These are phyloP conservation scores for Dione vanillae DNA, from an alignment of 2,888 invertebrate species.

Conservation along the genomic window DNA sequence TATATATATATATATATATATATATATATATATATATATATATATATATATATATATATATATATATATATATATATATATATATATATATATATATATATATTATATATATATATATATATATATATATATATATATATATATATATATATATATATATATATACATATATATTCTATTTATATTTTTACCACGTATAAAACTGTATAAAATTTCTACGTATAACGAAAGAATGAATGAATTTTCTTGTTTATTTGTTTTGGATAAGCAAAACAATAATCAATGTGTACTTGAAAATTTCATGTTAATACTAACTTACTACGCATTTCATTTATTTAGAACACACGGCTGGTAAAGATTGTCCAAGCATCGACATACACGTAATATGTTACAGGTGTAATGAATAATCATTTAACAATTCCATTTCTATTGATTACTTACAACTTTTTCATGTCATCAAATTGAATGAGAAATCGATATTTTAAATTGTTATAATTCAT, in stretches of 20 bases:
- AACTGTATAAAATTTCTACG: too few species aligned
- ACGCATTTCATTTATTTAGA: constrained; percentile 7
- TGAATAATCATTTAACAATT: background rate
- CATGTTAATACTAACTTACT: constrained; percentile 4
- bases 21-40: background rate
- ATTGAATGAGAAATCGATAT: constrained; percentile 1
- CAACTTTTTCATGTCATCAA: background rate
- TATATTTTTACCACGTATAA: too few species aligned
- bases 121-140: background rate
- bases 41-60: background rate
- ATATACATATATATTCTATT: background rate
- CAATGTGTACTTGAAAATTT: background rate
- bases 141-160: background rate
- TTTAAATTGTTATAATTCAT: too few species aligned
- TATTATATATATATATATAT: background rate
- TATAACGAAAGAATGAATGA: too few species aligned
- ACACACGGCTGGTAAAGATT: constrained; percentile 4
- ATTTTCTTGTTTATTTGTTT: background rate
- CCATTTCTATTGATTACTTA: background rate
- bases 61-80: background rate
- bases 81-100: background rate
- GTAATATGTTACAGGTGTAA: background rate
- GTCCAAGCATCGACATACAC: background rate
- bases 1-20: background rate
- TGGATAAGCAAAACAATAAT: background rate